These are phyloP conservation scores for Necrosyrtes monachus DNA, from an alignment of 2,797 vertebrate genomes.

Conservation along the genomic window DNA sequence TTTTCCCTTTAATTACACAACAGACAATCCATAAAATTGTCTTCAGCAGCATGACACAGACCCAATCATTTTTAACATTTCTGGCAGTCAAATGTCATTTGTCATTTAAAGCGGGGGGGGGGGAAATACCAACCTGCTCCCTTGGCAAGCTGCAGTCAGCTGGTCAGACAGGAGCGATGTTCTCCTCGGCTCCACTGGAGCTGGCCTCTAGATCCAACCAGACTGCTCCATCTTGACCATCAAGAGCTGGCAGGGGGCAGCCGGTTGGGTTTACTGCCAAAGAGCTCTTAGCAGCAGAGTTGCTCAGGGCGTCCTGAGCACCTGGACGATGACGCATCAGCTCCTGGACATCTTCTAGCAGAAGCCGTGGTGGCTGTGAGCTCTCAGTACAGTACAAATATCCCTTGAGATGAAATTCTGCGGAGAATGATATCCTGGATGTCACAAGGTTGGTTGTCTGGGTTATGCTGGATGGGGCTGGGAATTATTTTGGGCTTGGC, in stretches of 20 bases:
- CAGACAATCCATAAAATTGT: background rate
- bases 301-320: background rate
- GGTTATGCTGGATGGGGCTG: background rate
- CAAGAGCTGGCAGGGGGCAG: background rate
- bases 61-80: background rate
- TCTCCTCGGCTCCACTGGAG: background rate
- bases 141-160: background rate
- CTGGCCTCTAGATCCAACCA: background rate
- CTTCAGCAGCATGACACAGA: background rate
- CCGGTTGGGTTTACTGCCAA: background rate
- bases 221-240: background rate
- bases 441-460: background rate
- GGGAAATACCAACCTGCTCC: background rate
- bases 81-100: background rate
- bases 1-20: background rate
- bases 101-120: background rate
- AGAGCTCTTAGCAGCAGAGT: background rate
- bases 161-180: background rate
- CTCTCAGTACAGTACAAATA: rapidly evolving
- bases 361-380: background rate
- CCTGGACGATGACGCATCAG: background rate
- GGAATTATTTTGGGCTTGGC: background rate
- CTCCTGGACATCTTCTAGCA: background rate
- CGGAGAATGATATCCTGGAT: rapidly evolving
- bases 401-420: background rate